Percentiles rank a stretch among this genome's conserved stretches.
These are phyloP conservation scores for Microcebus jonahi DNA, from an alignment of 2,113 vertebrate species.

Conservation along the genomic window DNA sequence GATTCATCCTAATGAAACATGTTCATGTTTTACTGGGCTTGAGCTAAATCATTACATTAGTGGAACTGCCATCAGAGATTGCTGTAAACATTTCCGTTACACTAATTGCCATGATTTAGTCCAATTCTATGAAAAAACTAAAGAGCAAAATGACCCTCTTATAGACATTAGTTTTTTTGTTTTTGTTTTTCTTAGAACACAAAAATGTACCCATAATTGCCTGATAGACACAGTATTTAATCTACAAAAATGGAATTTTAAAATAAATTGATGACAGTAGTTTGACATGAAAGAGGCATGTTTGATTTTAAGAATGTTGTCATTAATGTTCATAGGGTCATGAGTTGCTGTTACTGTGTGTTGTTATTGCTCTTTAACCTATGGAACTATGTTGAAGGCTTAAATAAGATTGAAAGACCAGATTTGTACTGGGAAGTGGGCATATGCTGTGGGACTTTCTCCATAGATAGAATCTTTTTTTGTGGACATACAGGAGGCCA, in stretches of 20 bases:
- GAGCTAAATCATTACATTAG: slow-evolving; percentile 77
- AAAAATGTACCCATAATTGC: slow-evolving; percentile 68
- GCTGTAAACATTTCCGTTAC: slow-evolving; percentile 78
- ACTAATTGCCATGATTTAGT: slow-evolving; percentile 79
- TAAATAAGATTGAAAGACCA: neutral
- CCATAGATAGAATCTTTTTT: neutral
- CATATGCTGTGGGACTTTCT: neutral
- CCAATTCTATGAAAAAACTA: slow-evolving; percentile 75
- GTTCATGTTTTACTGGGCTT: slow-evolving; percentile 77
- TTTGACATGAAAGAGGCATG: slow-evolving; percentile 52
- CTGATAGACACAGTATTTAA: slow-evolving; percentile 59
- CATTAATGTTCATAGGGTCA: neutral
- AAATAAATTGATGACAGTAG: slow-evolving; percentile 69
- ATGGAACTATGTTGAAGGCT: neutral
- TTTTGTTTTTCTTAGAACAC: slow-evolving; percentile 67
- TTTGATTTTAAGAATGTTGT: slow-evolving; percentile 62
- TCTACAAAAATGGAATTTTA: slow-evolving; percentile 66
- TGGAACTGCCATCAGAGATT: slow-evolving; percentile 74
- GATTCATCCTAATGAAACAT: slow-evolving; percentile 77
- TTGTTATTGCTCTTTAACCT: neutral
- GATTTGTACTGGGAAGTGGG: neutral
- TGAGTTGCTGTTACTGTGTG: neutral
- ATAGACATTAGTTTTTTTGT: slow-evolving; percentile 61
- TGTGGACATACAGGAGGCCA: neutral
- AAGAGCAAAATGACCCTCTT: slow-evolving; percentile 76